Percentiles rank a stretch among this genome's conserved stretches.
These are phyloP conservation scores for Styela plicata DNA, from an alignment of 23 tunicate species.

Conservation along the genomic window DNA sequence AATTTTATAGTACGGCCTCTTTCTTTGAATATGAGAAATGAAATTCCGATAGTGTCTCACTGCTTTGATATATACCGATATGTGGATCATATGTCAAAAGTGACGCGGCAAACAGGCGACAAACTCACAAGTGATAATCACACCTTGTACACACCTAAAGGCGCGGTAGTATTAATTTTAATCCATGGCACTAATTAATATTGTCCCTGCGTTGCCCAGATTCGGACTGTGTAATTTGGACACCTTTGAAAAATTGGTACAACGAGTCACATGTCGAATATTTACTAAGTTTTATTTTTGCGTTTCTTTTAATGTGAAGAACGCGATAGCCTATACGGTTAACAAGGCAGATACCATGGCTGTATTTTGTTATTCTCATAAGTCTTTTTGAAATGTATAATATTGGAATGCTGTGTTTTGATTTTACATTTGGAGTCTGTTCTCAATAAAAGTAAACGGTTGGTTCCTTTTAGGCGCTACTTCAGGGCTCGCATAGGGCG, in stretches of 20 bases:
- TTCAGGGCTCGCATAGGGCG: too few relatives aligned
- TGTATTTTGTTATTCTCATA: too few relatives aligned
- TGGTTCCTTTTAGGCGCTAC: too few relatives aligned
- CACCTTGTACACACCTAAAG: not conserved
- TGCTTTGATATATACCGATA: not conserved
- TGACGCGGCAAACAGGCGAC: not conserved
- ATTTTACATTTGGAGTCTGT: too few relatives aligned
- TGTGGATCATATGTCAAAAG: not conserved
- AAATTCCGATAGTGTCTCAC: not conserved
- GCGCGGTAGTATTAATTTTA: not conserved
- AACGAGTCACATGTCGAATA: not conserved
- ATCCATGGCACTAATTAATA: not conserved
- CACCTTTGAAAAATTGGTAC: not conserved
- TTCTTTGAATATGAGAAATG: not conserved
- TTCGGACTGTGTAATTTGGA: not conserved
- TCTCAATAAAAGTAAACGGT: too few relatives aligned
- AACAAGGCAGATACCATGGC: too few relatives aligned
- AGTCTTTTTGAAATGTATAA: too few relatives aligned
- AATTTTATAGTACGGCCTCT: not conserved
- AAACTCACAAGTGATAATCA: not conserved
- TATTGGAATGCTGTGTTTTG: too few relatives aligned
- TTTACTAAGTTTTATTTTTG: too few relatives aligned
- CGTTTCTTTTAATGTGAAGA: too few relatives aligned
- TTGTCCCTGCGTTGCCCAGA: not conserved
- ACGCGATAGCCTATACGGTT: too few relatives aligned